These are phyloP conservation scores for Manis javanica DNA, from an alignment of 2,797 vertebrate genomes.

Conservation along the genomic window DNA sequence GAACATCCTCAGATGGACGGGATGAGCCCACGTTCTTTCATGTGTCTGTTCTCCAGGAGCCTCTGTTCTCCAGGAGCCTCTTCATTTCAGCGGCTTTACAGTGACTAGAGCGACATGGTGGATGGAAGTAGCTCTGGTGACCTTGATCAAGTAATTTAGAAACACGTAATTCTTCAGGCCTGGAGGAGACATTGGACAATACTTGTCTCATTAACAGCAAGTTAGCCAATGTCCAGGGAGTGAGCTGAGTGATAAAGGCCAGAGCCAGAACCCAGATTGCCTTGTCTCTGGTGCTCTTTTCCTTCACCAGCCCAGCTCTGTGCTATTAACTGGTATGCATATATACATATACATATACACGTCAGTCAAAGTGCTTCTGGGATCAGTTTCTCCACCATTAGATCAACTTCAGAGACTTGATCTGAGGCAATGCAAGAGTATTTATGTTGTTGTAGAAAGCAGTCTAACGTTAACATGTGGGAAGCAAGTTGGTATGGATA, in stretches of 20 bases:
- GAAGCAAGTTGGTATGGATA: background rate
- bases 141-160: background rate
- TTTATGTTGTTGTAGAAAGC: background rate
- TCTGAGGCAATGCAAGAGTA: background rate
- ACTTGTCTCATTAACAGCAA: background rate
- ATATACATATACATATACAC: background rate
- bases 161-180: background rate
- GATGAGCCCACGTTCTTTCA: background rate
- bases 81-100: slow-evolving; percentile 3
- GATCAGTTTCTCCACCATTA: background rate
- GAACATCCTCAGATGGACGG: background rate
- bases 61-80: background rate
- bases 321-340: background rate
- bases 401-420: background rate
- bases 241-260: background rate
- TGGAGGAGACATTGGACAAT: background rate
- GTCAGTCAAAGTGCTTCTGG: background rate
- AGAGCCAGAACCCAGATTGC: background rate
- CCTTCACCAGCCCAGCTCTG: background rate
- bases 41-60: background rate
- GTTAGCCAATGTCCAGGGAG: background rate
- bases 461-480: background rate
- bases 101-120: background rate
- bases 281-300: background rate
- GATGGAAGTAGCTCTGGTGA: slow-evolving; percentile 4